A percentile compares a stretch with the other conserved stretches of the same genome.
Evolutionary conservation across 2,797 vertebrate genomes (phyloP).

Genomic region (Meda fulgida): DNA sequence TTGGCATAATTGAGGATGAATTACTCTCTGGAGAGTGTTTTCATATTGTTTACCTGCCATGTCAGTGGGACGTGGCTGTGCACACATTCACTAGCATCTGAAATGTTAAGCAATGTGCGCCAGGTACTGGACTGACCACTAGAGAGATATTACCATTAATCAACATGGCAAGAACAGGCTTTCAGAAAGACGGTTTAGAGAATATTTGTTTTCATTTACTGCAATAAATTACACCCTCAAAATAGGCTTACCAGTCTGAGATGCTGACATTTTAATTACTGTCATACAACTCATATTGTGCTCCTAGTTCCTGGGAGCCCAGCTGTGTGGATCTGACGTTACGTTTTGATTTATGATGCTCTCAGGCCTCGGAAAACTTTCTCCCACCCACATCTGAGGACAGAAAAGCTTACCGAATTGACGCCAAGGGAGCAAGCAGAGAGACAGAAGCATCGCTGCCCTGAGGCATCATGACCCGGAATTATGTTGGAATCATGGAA

Average conservation of each 20-base stretch:
- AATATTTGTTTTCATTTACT: conserved; percentile 67
- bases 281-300: conserved; percentile 62
- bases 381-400: conserved; percentile 36
- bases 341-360: conserved; percentile 65
- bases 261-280: conserved; percentile 66
- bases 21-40: conserved; percentile 37
- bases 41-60: conserved; percentile 52
- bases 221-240: conserved; percentile 60
- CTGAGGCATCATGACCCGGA: conserved; percentile 42
- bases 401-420: conserved; percentile 33
- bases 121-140: conserved; percentile 46
- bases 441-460: conserved; percentile 39
- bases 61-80: conserved; percentile 44
- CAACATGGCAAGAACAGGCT: conserved; percentile 57
- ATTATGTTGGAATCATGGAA: conserved; percentile 42
- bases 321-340: conserved; percentile 52
- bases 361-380: conserved; percentile 44
- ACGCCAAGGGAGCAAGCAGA: conserved; percentile 41
- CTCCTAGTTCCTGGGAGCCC: conserved; percentile 53
- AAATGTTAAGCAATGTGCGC: conserved; percentile 36
- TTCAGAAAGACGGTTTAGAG: conserved; percentile 58
- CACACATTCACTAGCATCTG: conserved; percentile 44
- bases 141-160: conserved; percentile 61
- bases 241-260: conserved; percentile 56
- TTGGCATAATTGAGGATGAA: conserved; percentile 35